Percentiles rank a stretch among this genome's conserved stretches.
Evolutionary conservation across 2,888 invertebrate species (phyloP).

Genomic region (Melipona bicolor): DNA sequence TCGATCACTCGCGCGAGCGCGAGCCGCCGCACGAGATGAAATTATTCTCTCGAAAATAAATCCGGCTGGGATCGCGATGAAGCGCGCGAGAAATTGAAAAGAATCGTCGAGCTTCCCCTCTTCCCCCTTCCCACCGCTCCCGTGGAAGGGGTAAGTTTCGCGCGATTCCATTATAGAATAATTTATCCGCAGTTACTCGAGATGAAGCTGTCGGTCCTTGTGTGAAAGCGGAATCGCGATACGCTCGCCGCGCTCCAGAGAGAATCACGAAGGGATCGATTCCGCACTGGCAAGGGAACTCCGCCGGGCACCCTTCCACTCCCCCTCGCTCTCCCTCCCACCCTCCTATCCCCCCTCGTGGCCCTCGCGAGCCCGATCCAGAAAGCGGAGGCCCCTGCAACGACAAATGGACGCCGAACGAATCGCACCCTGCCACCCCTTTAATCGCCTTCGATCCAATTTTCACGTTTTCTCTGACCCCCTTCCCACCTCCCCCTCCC

Average conservation of each 20-base stretch:
- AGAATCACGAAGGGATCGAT: conserved; percentile 65
- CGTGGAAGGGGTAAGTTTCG: not conserved
- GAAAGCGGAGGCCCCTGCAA: conserved; percentile 36
- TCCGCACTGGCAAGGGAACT: conserved; percentile 58
- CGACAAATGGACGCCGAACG: conserved; percentile 47
- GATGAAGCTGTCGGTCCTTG: conserved; percentile 45
- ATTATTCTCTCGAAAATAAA: not conserved
- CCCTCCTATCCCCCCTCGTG: not conserved
- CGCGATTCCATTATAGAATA: conserved; percentile 50
- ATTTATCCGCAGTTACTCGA: conserved; percentile 55
- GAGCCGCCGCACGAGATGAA: not conserved
- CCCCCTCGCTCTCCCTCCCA: not conserved
- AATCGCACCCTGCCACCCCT: conserved; percentile 23
- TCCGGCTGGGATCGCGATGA: not conserved
- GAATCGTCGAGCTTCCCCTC: conserved; percentile 8
- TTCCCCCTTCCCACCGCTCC: too few species aligned
- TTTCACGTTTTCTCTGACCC: conserved; percentile 8
- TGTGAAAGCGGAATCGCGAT: conserved; percentile 47
- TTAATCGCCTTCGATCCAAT: conserved; percentile 55
- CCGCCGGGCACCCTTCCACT: conserved; percentile 6
- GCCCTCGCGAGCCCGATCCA: conserved; percentile 3
- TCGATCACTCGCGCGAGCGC: not conserved
- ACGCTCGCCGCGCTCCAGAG: conserved; percentile 30
- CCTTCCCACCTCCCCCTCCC: too few species aligned
- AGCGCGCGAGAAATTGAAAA: conserved; percentile 23